Evolutionary conservation across 2,888 invertebrate species (phyloP).

Genomic region (Tetheella fluctuosa): DNA sequence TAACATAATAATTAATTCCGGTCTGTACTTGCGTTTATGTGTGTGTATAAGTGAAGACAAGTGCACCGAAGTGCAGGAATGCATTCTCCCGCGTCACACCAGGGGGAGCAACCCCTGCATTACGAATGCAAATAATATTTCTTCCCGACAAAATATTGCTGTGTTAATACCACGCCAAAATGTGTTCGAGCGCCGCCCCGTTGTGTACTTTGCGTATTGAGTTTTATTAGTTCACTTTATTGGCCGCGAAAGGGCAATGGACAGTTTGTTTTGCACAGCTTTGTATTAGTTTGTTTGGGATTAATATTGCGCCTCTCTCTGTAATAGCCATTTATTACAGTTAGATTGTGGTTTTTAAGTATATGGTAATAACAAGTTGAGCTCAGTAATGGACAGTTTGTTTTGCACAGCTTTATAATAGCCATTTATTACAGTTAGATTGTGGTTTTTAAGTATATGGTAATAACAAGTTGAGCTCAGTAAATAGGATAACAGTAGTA

Average conservation of each 20-base stretch:
- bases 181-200: slow-evolving; percentile 59
- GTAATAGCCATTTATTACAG: slow-evolving; percentile 2
- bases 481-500: slow-evolving; percentile 23
- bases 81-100: slow-evolving; percentile 50
- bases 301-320: slow-evolving; percentile 19
- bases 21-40: slow-evolving; percentile 23
- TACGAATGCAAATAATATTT: slow-evolving; percentile 80
- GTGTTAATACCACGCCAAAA: slow-evolving; percentile 78
- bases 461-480: slow-evolving; percentile 16
- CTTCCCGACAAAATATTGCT: slow-evolving; percentile 76
- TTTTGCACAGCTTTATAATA: slow-evolving; percentile 29
- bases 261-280: slow-evolving; percentile 36
- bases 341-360: neutral
- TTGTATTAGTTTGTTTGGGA: slow-evolving; percentile 20
- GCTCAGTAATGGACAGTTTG: slow-evolving; percentile 42
- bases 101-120: slow-evolving; percentile 55
- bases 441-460: neutral
- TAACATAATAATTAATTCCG: slow-evolving; percentile 7
- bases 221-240: slow-evolving; percentile 74
- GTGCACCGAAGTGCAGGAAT: slow-evolving; percentile 70
- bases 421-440: neutral
- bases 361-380: neutral
- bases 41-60: slow-evolving; percentile 51
- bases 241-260: slow-evolving; percentile 61
- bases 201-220: slow-evolving; percentile 68